Percentiles rank a stretch among this genome's conserved stretches.
phyloP scores from a whole-genome alignment of 2,888 invertebrate species.

The Smittia aterrima region DNA sequence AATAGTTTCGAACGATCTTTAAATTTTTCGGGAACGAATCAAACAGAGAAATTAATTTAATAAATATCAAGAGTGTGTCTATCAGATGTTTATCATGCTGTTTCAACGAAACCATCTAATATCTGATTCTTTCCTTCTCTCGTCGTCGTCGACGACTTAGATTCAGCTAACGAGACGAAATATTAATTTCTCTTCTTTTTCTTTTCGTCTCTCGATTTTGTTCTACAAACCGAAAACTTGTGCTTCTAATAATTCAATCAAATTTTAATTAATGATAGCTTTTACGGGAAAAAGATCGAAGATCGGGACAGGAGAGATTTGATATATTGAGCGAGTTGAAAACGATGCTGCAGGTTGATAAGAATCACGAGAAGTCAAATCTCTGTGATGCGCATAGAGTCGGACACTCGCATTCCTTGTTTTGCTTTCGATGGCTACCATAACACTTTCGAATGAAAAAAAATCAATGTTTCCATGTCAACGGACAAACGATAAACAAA shows the following conservation, averaged over 20 bases:
- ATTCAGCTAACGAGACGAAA: slow-evolving; percentile 13
- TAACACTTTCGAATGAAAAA: neutral
- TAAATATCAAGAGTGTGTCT: slow-evolving; percentile 37
- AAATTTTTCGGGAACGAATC: slow-evolving; percentile 13
- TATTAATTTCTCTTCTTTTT: slow-evolving; percentile 28
- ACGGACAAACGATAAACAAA: slow-evolving; percentile 1
- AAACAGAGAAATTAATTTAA: slow-evolving; percentile 35
- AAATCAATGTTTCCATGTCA: slow-evolving; percentile 34
- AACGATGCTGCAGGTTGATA: slow-evolving; percentile 2
- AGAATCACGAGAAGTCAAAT: neutral
- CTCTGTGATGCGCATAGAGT: too few species aligned
- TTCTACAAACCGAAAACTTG: neutral
- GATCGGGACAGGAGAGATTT: slow-evolving; percentile 6
- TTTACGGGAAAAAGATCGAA: slow-evolving; percentile 21
- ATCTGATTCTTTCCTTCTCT: slow-evolving; percentile 37
- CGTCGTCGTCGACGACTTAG: neutral
- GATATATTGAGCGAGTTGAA: slow-evolving; percentile 13
- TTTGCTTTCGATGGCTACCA: neutral
- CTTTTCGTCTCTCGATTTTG: neutral
- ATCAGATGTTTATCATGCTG: slow-evolving; percentile 35
- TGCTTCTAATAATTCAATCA: slow-evolving; percentile 41
- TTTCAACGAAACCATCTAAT: neutral
- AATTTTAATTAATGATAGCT: slow-evolving; percentile 38
- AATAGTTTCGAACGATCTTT: slow-evolving; percentile 19
- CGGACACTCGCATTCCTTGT: too few species aligned